A percentile compares a stretch with the other conserved stretches of the same genome.
Conservation (phyloP, 2,888 invertebrate genomes). For the Macrophya annulata region DNA sequence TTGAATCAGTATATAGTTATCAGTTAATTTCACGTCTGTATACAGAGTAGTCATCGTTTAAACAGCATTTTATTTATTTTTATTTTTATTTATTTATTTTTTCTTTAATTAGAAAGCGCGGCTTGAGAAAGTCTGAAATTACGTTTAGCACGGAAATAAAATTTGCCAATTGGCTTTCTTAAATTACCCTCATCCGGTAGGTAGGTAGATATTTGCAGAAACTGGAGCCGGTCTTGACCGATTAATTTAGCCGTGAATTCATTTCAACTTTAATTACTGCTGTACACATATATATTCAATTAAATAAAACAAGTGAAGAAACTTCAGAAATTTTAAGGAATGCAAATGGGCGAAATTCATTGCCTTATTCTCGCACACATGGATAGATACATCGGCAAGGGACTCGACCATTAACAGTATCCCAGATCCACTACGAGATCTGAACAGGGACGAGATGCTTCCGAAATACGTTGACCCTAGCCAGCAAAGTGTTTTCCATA, state of each 20-base stretch:
- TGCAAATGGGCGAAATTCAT: neutral
- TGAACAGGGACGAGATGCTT: slow-evolving; percentile 37
- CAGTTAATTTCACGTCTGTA: slow-evolving; percentile 19
- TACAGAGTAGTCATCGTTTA: neutral
- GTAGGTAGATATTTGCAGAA: slow-evolving; percentile 6
- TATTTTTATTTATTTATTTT: slow-evolving; percentile 30
- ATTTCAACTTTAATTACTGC: neutral
- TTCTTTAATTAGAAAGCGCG: slow-evolving; percentile 34
- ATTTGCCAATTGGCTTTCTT: slow-evolving; percentile 36
- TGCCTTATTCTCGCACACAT: neutral
- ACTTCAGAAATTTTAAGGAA: neutral
- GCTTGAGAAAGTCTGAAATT: slow-evolving; percentile 20
- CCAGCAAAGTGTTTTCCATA: slow-evolving; percentile 40
- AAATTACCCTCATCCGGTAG: slow-evolving; percentile 24
- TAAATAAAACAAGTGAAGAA: neutral
- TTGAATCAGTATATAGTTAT: neutral
- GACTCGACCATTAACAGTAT: slow-evolving; percentile 17
- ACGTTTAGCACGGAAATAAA: slow-evolving; percentile 32
- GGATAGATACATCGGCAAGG: neutral
- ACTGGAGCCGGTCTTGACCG: neutral
- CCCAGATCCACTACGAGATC: slow-evolving; percentile 23
- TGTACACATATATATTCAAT: neutral
- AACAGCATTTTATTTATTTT: neutral
- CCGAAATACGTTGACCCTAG: slow-evolving; percentile 39
- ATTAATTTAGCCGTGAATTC: slow-evolving; percentile 38